A percentile compares a stretch with the other conserved stretches of the same genome.
Evolutionary conservation across 2,113 vertebrate genomes (phyloP).

Genomic region (Macquaria ambigua): DNA sequence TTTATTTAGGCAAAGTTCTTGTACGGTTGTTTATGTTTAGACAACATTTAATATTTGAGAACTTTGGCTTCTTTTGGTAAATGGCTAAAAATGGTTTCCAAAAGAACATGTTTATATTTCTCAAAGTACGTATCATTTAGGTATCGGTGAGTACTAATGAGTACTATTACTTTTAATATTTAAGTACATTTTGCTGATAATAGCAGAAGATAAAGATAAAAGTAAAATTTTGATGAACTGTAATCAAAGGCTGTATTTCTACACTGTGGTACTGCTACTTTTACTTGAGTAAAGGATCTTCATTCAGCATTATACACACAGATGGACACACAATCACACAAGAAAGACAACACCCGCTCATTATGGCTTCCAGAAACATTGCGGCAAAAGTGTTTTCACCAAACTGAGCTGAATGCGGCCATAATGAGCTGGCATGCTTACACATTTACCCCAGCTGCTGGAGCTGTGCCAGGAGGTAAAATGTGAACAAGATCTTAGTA

Average conservation of each 20-base stretch:
- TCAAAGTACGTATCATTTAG: neutral
- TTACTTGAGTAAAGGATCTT: neutral
- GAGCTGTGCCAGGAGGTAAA: slow-evolving; percentile 58
- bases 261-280: neutral
- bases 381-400: slow-evolving; percentile 46
- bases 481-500: slow-evolving; percentile 60
- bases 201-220: neutral
- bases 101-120: neutral
- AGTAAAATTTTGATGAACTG: neutral
- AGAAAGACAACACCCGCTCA: slow-evolving; percentile 42
- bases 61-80: neutral
- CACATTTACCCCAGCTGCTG: slow-evolving; percentile 46
- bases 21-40: neutral
- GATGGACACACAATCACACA: slow-evolving; percentile 24
- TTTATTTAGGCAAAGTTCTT: neutral
- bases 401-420: slow-evolving; percentile 47
- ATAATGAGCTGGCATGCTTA: slow-evolving; percentile 67
- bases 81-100: neutral
- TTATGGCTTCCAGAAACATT: slow-evolving; percentile 50
- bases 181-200: neutral
- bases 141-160: neutral
- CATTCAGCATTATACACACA: slow-evolving; percentile 11
- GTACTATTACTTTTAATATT: neutral
- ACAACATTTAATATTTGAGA: neutral
- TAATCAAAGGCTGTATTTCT: neutral